Conservation (phyloP, 2,888 invertebrate genomes). For the Drosophila merina region DNA sequence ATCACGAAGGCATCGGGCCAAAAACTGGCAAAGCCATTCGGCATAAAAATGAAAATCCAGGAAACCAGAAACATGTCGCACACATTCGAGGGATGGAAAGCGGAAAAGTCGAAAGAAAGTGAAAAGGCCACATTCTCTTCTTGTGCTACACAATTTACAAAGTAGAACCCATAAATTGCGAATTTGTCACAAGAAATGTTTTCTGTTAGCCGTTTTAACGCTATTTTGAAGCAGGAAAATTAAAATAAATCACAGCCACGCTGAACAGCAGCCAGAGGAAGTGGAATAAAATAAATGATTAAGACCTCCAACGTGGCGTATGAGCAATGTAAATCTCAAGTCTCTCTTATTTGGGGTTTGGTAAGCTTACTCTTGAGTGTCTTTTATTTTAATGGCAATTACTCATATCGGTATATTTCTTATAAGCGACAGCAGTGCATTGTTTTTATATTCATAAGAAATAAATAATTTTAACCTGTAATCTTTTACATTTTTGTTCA, state of each 20-base stretch:
- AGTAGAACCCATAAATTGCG: conserved; percentile 67
- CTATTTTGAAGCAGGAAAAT: conserved; percentile 64
- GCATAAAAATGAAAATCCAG: conserved; percentile 40
- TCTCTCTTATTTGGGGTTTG: conserved; percentile 1
- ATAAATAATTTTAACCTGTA: neutral
- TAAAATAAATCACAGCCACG: conserved; percentile 63
- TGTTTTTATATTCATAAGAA: conserved; percentile 1
- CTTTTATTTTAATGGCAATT: neutral
- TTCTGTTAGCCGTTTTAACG: conserved; percentile 64
- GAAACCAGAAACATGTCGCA: conserved; percentile 14
- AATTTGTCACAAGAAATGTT: conserved; percentile 63
- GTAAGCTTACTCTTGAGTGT: conserved; percentile 19
- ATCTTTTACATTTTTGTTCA: neutral
- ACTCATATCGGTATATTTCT: neutral
- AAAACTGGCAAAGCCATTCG: conserved; percentile 13
- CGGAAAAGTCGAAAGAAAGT: neutral
- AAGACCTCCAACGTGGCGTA: conserved; percentile 34
- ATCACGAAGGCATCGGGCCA: conserved; percentile 28
- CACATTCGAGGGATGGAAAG: neutral
- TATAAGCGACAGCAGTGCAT: neutral
- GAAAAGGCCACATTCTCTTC: conserved; percentile 16
- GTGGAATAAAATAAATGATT: conserved; percentile 11
- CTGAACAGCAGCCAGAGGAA: conserved; percentile 13
- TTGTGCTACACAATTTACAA: conserved; percentile 58
- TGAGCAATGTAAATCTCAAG: conserved; percentile 35